Conservation (phyloP, 2,888 invertebrate genomes). For the Synanthedon vespiformis region DNA sequence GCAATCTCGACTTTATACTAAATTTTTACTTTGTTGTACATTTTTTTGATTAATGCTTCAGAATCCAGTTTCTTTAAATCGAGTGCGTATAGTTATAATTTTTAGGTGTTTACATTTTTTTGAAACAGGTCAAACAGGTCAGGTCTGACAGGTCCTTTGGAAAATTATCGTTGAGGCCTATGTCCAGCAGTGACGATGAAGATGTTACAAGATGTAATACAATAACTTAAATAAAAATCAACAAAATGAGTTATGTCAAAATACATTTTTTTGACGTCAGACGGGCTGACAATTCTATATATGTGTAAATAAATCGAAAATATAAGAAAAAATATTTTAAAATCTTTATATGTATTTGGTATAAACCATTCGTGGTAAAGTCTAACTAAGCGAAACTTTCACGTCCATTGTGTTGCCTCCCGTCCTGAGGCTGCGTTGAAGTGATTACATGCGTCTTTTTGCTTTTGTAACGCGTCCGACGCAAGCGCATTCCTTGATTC, state of each 20-base stretch:
- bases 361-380: neutral
- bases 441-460: slow-evolving; percentile 27
- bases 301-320: neutral
- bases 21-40: neutral
- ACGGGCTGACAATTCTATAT: neutral
- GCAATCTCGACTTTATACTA: neutral
- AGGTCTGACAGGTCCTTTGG: too few relatives aligned
- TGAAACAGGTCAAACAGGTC: too few relatives aligned
- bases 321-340: neutral
- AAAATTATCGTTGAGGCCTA: too few relatives aligned
- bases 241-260: too few relatives aligned
- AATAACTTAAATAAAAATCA: too few relatives aligned
- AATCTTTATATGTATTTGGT: too few relatives aligned
- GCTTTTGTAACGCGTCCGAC: slow-evolving; percentile 15
- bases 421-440: slow-evolving; percentile 20
- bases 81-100: too few relatives aligned
- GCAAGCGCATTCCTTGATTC: neutral
- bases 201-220: too few relatives aligned
- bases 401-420: slow-evolving; percentile 20
- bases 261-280: too few relatives aligned
- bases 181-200: too few relatives aligned
- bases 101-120: too few relatives aligned
- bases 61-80: too few relatives aligned
- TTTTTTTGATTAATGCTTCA: neutral
- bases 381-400: neutral